Base-by-base conservation (phyloP, 2,113 vertebrate species). In the Aegithalos caudatus region DNA sequence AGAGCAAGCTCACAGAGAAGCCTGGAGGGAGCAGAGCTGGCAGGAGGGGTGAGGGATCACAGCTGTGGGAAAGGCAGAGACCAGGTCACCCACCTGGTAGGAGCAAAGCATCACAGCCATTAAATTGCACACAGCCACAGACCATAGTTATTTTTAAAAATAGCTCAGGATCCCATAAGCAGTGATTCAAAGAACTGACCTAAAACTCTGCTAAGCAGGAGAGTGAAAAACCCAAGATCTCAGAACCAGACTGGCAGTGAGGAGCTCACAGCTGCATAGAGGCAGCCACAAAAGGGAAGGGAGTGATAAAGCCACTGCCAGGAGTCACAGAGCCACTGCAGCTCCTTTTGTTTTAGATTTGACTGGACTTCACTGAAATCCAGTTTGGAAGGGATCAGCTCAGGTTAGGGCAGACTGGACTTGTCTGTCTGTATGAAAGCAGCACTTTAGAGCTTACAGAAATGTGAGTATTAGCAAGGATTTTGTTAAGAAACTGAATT, bases 401-500 rank as follows among this genome's bases (percentile, higher is more conserved):
- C 37, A 61, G n/a, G 25, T 51, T 58, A n/a, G 60, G 38, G 19
- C 23, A 31, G 10, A 2, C 31, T 81, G 58, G 18, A 12, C 21
- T 50, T 61, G 19, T 20, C n/a, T 62, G 24, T 21, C 27, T 44
- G 14, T 8, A 2, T 44, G 33, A 66, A 88, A 88, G 14, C 3
- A 2, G 12, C 35, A 23, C 4, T 77, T 77, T 21, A 60, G 79
- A 80, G 44, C 29, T 62, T 62, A 50, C 3, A 53, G 57, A 15
- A n/a, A 33, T n/a, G 31, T 22, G 45, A 56, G 40, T 23, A 31
- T 74, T 76, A 91, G 28, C 35, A 50, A 74, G 56, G 48, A 25
- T 88, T 88, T 76, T 86, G 45, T 73, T 90, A 90, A 82, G 71
- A 60, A 93, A 80, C 12, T 50, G 58, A 83, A 69, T 72, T 72